Conservation (phyloP, 1,140 invertebrate species). For the Chironomus tepperi region DNA sequence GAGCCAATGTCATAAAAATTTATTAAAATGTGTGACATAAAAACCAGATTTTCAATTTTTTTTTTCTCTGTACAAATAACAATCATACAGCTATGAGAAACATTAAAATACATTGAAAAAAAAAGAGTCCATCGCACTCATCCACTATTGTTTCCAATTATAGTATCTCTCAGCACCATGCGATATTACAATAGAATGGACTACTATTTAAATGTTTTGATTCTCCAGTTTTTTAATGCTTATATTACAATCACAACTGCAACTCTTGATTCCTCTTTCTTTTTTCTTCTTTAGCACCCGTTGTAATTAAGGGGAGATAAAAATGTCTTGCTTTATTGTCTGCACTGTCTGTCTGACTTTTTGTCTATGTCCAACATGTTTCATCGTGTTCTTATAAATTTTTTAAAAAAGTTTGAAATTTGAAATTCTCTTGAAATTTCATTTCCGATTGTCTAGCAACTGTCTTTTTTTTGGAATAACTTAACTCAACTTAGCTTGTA, state of each 20-base stretch:
- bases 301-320: not conserved
- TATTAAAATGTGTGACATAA: not conserved
- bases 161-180: conserved; percentile 2
- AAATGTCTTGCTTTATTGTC: not conserved
- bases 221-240: not conserved
- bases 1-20: not conserved
- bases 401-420: no score
- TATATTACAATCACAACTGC: not conserved
- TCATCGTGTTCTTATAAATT: no score
- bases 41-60: not conserved
- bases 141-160: conserved; percentile 7
- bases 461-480: no score
- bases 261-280: not conserved
- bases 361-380: no score
- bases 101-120: not conserved
- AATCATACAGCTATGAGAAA: not conserved
- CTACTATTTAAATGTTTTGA: conserved; percentile 2
- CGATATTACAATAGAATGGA: conserved; percentile 1
- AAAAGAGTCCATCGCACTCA: conserved; percentile 5
- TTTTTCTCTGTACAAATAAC: not conserved
- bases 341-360: no score
- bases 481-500: no score
- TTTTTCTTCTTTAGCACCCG: not conserved
- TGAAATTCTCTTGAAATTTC: no score
- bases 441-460: no score